Conservation (phyloP, 2,888 invertebrate species). For the Salticus scenicus region DNA sequence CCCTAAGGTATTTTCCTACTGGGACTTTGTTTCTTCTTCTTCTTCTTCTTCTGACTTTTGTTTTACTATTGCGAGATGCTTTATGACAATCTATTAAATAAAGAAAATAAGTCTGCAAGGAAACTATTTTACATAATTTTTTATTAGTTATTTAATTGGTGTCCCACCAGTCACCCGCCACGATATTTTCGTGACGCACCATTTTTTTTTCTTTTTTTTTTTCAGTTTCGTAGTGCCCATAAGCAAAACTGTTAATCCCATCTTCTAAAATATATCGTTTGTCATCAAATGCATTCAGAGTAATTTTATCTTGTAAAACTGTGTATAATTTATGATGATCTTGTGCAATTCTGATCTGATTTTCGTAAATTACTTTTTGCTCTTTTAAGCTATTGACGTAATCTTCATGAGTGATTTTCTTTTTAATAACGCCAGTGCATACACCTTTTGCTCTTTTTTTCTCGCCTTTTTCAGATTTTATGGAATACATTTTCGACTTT, state of each 20-base stretch:
- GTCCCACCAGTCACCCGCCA: too few species aligned
- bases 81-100: too few species aligned
- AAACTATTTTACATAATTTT: too few species aligned
- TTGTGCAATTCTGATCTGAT: background rate
- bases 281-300: background rate
- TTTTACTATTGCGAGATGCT: too few species aligned
- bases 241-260: background rate
- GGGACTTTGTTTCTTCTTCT: too few species aligned
- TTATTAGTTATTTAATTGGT: too few species aligned
- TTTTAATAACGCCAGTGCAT: background rate
- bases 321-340: background rate
- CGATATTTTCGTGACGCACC: too few species aligned
- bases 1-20: too few species aligned
- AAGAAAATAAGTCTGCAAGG: too few species aligned
- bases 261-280: too few species aligned
- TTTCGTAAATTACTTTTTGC: background rate
- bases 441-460: background rate
- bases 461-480: background rate
- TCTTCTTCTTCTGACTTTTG: too few species aligned
- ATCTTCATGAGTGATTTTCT: background rate
- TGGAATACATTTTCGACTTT: background rate
- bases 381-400: background rate
- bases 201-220: too few species aligned
- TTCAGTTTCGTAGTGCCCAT: background rate
- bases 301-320: background rate